Evolutionary conservation across 92 coral and sea anemone species (phyloP), one percentile per base, ranked within the genome.

Genomic region (Porites evermanni): DNA sequence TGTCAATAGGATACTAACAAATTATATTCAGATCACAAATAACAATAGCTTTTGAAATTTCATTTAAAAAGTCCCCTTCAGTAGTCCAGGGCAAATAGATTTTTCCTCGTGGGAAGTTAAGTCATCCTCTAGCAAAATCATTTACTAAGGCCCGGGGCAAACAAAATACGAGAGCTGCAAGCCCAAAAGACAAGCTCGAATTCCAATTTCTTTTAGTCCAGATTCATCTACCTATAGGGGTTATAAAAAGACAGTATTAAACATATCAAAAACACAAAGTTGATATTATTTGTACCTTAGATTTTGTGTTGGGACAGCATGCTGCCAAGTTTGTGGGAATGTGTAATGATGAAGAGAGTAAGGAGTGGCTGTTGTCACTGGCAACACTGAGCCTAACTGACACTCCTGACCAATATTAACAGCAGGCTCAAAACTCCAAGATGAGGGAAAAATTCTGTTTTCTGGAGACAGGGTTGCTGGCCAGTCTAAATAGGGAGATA

Each of bases 361-460:
- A 2, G 87, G 51, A 24, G 51, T 83, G n/a, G 73, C 18, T 14
- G 75, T 70, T 80, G 64, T 50, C 66, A 80, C 17, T 17, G 87
- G 87, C 11, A 83, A 83, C 79, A 81, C 10, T 54, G 78, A 16
- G 50, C 86, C 86, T 70, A 38, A 38, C 2, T 73, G 87, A 12
- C 74, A 74, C 53, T 74, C 83, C 80, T 80, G 94, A 20, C 92
- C 89, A 61, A 64, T 78, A 29, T 84, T 83, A 56, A 88, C 60
- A n/a, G 90, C 51, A 52, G 90, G 86, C 70, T 84, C 88, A 38
- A 75, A 83, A 81, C 94, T 84, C 73, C 90, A 80, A 0, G 94
- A 23, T 7, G 88, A 70, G 44, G 76, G 77, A 75, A 72, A 88
- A 58, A 61, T 54, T 59, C 85, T 75, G 77, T 59, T 80, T 72